Percentiles rank a stretch among this genome's conserved stretches.
Conservation (phyloP, 2,113 vertebrate species). For the Vidua macroura region DNA sequence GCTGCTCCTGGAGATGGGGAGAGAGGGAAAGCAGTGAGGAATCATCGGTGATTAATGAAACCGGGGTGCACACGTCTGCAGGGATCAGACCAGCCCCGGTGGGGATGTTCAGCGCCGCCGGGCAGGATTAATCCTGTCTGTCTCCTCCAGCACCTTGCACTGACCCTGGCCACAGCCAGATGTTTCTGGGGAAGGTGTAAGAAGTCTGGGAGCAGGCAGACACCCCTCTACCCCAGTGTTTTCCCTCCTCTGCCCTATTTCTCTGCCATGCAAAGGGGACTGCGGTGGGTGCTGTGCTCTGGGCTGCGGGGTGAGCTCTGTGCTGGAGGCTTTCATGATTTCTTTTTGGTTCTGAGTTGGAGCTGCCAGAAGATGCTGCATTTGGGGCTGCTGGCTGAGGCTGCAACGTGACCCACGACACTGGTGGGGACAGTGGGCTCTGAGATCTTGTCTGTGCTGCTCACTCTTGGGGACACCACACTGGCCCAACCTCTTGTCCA, state of each 20-base stretch:
- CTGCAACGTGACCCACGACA: rapidly evolving
- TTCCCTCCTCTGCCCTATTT: neutral
- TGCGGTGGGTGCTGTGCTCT: neutral
- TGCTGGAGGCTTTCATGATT: neutral
- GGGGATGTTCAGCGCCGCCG: rapidly evolving
- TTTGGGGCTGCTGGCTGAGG: neutral
- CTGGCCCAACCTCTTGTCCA: neutral
- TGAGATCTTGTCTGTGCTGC: neutral
- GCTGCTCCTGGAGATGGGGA: neutral
- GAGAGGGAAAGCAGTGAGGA: neutral
- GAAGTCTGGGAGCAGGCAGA: neutral
- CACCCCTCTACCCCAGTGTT: rapidly evolving
- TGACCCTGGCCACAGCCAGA: neutral
- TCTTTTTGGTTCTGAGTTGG: neutral
- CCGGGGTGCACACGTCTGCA: rapidly evolving
- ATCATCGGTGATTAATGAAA: neutral
- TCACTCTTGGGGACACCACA: neutral
- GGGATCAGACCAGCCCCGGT: neutral
- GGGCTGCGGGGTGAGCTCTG: rapidly evolving
- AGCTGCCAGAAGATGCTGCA: neutral
- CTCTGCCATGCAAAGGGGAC: neutral
- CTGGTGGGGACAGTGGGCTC: neutral
- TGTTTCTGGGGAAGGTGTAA: neutral
- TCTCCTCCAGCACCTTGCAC: neutral
- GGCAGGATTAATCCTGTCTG: rapidly evolving